These are phyloP conservation scores for Cepphus grylle DNA, from an alignment of 2,113 vertebrate genomes.

Conservation along the genomic window DNA sequence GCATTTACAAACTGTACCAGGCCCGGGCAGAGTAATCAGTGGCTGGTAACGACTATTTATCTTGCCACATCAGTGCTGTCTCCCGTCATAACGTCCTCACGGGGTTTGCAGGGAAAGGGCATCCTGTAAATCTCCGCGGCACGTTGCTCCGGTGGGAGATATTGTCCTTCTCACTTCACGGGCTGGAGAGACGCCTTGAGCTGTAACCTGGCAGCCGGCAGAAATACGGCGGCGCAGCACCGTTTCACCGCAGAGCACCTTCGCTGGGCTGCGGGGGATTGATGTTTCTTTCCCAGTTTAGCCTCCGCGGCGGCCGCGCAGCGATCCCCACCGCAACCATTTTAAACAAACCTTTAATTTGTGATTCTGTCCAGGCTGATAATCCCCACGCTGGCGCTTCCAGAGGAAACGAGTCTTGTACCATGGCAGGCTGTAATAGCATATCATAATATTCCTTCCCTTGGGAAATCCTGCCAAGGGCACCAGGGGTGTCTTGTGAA, in stretches of 20 bases:
- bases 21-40: not conserved
- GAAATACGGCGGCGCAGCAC: not conserved
- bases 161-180: not conserved
- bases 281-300: not conserved
- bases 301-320: accelerated
- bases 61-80: not conserved
- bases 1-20: not conserved
- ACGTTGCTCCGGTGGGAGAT: not conserved
- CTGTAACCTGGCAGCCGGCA: not conserved
- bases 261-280: not conserved
- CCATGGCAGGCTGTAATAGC: not conserved
- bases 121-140: not conserved
- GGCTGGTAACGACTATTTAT: not conserved
- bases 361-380: not conserved
- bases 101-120: not conserved
- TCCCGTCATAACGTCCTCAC: accelerated
- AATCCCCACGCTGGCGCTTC: not conserved
- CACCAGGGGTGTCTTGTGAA: not conserved
- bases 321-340: not conserved
- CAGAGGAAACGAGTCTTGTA: not conserved
- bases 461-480: not conserved
- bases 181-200: not conserved
- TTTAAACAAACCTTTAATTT: not conserved
- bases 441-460: not conserved
- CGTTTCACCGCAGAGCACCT: not conserved